These are phyloP conservation scores for Mustela nigripes DNA, from an alignment of 2,113 vertebrate genomes.

Conservation along the genomic window DNA sequence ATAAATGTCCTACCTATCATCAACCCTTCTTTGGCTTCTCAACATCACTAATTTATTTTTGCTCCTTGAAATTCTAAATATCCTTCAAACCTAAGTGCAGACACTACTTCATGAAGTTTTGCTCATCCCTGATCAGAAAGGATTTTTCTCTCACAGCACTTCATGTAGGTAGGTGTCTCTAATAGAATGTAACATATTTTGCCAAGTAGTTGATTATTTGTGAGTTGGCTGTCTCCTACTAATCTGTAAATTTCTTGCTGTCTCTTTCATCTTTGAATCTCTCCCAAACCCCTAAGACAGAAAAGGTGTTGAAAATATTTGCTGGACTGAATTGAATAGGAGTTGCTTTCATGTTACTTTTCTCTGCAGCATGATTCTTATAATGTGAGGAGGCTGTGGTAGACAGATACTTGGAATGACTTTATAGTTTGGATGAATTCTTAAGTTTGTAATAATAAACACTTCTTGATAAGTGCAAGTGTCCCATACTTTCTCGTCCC, in stretches of 20 bases:
- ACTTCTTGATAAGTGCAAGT: neutral
- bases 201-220: neutral
- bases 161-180: neutral
- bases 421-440: neutral
- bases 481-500: neutral
- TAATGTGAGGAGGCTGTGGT: neutral
- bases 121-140: neutral
- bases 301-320: constrained; percentile 26
- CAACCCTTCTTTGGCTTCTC: neutral
- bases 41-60: neutral
- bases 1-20: neutral
- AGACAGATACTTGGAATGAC: neutral
- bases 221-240: neutral
- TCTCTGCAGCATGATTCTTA: neutral
- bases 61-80: neutral
- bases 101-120: neutral
- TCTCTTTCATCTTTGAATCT: constrained; percentile 10
- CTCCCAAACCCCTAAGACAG: neutral
- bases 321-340: neutral
- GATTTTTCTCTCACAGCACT: neutral
- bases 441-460: neutral
- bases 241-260: neutral
- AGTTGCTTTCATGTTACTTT: neutral
- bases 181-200: neutral
- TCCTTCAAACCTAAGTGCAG: neutral